Base-by-base conservation (phyloP, 1,140 invertebrate species). In the Drosophila oshimai region DNA sequence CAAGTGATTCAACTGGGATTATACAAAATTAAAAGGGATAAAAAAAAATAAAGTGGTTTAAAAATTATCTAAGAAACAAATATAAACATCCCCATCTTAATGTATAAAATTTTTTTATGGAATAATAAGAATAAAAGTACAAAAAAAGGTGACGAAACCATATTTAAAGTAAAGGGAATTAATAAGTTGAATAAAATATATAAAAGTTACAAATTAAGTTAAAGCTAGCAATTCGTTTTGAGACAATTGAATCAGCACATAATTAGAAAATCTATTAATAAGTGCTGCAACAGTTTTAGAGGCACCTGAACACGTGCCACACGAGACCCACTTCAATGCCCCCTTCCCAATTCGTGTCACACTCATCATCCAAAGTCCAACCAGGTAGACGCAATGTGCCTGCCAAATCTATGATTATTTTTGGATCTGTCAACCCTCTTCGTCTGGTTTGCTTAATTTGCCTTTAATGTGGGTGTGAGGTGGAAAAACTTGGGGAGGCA, bases 401-500 rank as follows among this genome's bases (percentile, higher is more conserved):
- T 50, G 62, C 44, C 45, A 34, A 60, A 72, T 72, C 31, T 42
- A 29, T 45, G 58, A 50, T 61, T 83, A 83, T 84, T 79, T 84
- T 84, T 54, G 62, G 74, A 77, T 36, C 45, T 57, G 49, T 62
- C 54, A 57, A 60, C 50, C 44, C 36, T 33, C 22, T 22, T 68
- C 20, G 58, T 57, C 62, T 37, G 57, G 20, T 13, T 58, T 46
- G 50, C 46, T 39, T 61, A 68, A 73, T 73, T 61, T 57, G 39
- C 39, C 64, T 51, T 76, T 57, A 57, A 64, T 41, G 53, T 33
- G 12, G 22, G 20, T n/a, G n/a, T n/a, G 33, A 18, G 20, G 4
- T 28, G 29, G 20, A 39, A 29, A 31, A 49, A 18, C 0, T 24
- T 20, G 26, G n/a, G 31, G 12, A 12, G 10, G 15, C 15, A 20